Conservation (phyloP, 2,888 invertebrate species). For the Philaethria dido region DNA sequence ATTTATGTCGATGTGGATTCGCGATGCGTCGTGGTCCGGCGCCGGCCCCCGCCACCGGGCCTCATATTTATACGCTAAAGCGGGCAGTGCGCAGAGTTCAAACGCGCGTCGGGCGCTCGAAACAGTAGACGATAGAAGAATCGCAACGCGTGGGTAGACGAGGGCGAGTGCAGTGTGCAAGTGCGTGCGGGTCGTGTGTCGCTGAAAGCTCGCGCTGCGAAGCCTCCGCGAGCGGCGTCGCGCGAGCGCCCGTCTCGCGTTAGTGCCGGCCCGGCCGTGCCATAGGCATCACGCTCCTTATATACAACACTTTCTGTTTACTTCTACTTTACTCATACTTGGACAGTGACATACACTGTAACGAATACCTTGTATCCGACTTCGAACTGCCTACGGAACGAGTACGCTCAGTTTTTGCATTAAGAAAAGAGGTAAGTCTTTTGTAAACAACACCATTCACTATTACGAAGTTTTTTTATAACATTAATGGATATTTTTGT, state of each 20-base stretch:
- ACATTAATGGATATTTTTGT: not conserved
- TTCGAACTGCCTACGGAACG: conserved; percentile 58
- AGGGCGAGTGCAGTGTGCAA: conserved; percentile 83
- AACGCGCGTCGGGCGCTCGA: conserved; percentile 81
- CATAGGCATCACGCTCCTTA: conserved; percentile 75
- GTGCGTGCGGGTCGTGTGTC: conserved; percentile 80
- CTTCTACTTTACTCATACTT: conserved; percentile 47
- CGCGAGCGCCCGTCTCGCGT: conserved; percentile 69
- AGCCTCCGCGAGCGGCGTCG: conserved; percentile 71
- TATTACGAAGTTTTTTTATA: not conserved
- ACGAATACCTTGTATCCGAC: conserved; percentile 54
- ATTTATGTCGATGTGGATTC: conserved; percentile 79
- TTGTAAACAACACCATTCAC: conserved; percentile 26
- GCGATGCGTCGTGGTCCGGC: conserved; percentile 77
- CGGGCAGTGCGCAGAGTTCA: conserved; percentile 80
- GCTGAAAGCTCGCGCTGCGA: conserved; percentile 82
- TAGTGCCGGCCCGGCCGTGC: conserved; percentile 84
- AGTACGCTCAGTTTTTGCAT: conserved; percentile 62
- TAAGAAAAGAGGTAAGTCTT: conserved; percentile 70
- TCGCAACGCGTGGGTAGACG: conserved; percentile 79
- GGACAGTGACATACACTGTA: conserved; percentile 64
- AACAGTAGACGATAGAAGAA: conserved; percentile 80
- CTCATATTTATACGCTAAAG: conserved; percentile 83
- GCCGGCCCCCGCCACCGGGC: conserved; percentile 80
- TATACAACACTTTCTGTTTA: conserved; percentile 56